Evolutionary conservation across 1,140 invertebrate species (phyloP), one percentile per base, ranked within the genome.

Genomic region (Tenebrio molitor): DNA sequence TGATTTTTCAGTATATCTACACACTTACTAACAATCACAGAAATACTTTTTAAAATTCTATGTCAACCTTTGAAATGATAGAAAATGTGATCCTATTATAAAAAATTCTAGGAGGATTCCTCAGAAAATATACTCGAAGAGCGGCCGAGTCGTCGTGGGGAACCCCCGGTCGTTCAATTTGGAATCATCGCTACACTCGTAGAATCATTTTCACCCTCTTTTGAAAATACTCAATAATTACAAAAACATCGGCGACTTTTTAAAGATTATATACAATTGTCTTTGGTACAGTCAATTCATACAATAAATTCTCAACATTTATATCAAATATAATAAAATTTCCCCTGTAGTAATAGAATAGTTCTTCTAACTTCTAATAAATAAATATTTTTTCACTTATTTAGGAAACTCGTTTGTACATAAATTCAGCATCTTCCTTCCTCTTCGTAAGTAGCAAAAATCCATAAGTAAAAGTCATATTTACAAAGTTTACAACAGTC

Each of bases 21-120:
- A 78, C 75, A 76, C 71, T 71, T 74, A 74, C 39, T 77, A 78
- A 78, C 74, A 77, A 78, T 78, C 77, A 78, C 77, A 78, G 77
- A 78, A 75, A 75, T 75, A 71, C 70, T 73, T 73, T 58, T 70
- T 69, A 33, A 73, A 58, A 58, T 58, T 58, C 50, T 58, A 58
- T 58, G 44, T 58, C 50, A 58, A 58, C 42, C 15, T 34, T n/a
- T 58, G 1, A 58, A 58, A 29, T 29, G 29, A 29, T 29, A 29
- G 23, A 58, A 58, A 58, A 29, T 29, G 15, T 58, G 10, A 65
- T 19, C 19, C 50, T 58, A 58, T 58, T 58, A 58, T 58, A 58
- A 58, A 41, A 58, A 58, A 58, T 58, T 58, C 23, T n/a, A 21
- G 23, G 50, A 58, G 50, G 50, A 58, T 33, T 23, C 50, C 23